phyloP scores from a whole-genome alignment of 2,113 vertebrate species.

The Actinemys pallida region DNA sequence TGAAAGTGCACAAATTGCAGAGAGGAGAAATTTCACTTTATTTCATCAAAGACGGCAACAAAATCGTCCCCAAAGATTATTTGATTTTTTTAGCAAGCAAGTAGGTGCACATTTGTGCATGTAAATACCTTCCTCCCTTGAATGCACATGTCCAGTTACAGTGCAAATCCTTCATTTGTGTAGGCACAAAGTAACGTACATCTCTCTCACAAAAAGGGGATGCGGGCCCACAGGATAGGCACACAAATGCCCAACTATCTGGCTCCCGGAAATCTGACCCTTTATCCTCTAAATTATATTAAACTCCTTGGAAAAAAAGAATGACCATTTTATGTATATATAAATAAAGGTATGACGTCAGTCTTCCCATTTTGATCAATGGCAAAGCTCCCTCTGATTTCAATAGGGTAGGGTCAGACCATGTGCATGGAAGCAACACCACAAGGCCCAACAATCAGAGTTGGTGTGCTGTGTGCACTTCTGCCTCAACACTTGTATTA shows the following conservation, averaged over 20 bases:
- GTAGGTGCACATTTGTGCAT: neutral
- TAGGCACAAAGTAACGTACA: neutral
- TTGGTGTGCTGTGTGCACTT: neutral
- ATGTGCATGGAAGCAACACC: neutral
- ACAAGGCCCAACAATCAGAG: neutral
- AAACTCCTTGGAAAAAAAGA: neutral
- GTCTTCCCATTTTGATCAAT: neutral
- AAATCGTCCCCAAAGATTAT: neutral
- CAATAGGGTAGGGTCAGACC: neutral
- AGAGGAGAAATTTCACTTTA: neutral
- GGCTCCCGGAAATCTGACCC: neutral
- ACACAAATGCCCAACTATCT: neutral
- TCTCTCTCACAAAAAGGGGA: neutral
- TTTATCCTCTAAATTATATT: neutral
- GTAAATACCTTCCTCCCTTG: neutral
- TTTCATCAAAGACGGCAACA: neutral
- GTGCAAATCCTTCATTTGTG: neutral
- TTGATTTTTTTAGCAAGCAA: neutral
- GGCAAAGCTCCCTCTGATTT: neutral
- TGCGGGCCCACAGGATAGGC: neutral
- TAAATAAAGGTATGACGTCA: neutral
- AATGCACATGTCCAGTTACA: neutral
- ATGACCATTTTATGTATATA: neutral
- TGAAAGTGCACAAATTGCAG: neutral
- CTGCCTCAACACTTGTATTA: neutral